phyloP scores from a whole-genome alignment of 30 jellyfish, hydroid and myxozoan genomes.

The Hydractinia echinata region DNA sequence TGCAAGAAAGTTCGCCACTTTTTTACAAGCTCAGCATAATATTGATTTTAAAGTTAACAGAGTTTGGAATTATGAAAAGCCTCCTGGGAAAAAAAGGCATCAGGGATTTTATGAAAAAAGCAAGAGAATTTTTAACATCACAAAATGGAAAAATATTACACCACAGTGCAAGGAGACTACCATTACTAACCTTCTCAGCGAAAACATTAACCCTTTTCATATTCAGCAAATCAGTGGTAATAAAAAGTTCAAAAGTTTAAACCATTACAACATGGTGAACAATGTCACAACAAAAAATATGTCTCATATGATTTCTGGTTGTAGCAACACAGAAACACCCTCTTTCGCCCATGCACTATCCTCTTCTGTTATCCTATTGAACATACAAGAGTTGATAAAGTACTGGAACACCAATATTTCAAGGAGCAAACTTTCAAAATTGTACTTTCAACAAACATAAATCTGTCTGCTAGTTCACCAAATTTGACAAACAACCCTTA shows the following conservation, averaged over 20 bases:
- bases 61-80: not conserved
- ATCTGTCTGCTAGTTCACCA: not conserved
- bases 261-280: not conserved
- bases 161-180: not conserved
- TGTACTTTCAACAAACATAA: conserved; percentile 1
- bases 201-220: not conserved
- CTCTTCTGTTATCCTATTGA: too few species aligned
- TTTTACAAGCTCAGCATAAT: not conserved
- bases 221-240: not conserved
- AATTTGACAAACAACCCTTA: too few species aligned
- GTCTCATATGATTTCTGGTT: not conserved
- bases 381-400: too few species aligned
- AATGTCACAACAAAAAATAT: not conserved
- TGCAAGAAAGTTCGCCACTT: not conserved
- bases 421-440: not conserved
- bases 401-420: not conserved
- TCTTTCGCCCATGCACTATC: too few species aligned
- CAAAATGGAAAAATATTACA: not conserved
- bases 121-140: not conserved
- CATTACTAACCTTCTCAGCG: not conserved
- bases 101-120: not conserved
- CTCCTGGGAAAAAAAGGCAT: not conserved
- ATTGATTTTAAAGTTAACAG: not conserved
- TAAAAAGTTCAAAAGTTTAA: not conserved
- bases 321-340: not conserved